Conservation (phyloP, 2,888 invertebrate species). For the Spilosoma lubricipeda region DNA sequence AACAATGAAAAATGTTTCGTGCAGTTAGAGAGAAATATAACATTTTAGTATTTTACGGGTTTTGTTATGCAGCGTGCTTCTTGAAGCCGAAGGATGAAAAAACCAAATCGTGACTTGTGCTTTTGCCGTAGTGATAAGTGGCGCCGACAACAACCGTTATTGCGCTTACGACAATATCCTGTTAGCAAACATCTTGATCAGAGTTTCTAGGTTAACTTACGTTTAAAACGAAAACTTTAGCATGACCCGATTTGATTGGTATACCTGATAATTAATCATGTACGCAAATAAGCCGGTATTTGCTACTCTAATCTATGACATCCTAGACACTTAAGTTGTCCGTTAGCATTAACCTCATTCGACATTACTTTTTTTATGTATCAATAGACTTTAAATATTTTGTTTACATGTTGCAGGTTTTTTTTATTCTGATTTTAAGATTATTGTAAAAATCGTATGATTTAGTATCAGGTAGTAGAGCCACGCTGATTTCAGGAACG, state of each 20-base stretch:
- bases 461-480: too few relatives aligned
- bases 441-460: neutral
- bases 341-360: slow-evolving; percentile 16
- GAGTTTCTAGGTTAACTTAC: slow-evolving; percentile 54
- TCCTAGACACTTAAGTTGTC: slow-evolving; percentile 21
- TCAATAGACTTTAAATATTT: neutral
- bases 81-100: slow-evolving; percentile 30
- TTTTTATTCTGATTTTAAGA: neutral
- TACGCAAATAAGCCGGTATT: slow-evolving; percentile 28
- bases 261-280: slow-evolving; percentile 31
- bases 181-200: slow-evolving; percentile 53
- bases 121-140: slow-evolving; percentile 33
- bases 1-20: neutral
- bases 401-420: neutral
- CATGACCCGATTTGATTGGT: slow-evolving; percentile 32
- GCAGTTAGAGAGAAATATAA: too few relatives aligned
- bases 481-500: too few relatives aligned
- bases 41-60: neutral
- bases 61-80: neutral
- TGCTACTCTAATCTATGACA: slow-evolving; percentile 22
- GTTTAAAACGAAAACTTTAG: slow-evolving; percentile 40
- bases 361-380: slow-evolving; percentile 2
- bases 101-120: slow-evolving; percentile 29
- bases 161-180: slow-evolving; percentile 52
- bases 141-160: slow-evolving; percentile 45